These are phyloP conservation scores for Phortica okadai DNA, from an alignment of 2,888 invertebrate genomes.

Conservation along the genomic window DNA sequence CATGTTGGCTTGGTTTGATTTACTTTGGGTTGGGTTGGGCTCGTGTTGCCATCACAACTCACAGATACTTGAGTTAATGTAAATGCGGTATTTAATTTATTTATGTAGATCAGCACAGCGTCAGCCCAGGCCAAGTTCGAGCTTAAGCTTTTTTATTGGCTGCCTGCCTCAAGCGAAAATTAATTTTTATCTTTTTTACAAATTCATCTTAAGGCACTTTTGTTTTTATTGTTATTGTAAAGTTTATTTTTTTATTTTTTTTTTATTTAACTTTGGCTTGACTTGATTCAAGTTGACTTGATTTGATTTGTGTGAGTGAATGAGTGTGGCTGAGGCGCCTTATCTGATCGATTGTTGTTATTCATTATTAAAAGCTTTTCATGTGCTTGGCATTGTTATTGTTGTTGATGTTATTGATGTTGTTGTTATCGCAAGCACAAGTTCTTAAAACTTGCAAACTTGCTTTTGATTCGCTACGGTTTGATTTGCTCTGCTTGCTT, in stretches of 20 bases:
- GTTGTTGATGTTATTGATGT: conserved; percentile 53
- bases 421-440: conserved; percentile 46
- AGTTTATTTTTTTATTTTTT: background rate
- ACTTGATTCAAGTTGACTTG: background rate
- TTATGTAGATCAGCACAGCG: conserved; percentile 62
- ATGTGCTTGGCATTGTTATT: conserved; percentile 53
- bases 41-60: conserved; percentile 23
- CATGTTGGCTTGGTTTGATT: background rate
- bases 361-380: conserved; percentile 2
- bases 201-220: background rate
- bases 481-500: conserved; percentile 42
- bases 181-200: background rate
- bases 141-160: conserved; percentile 33
- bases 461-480: background rate
- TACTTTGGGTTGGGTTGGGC: conserved; percentile 38
- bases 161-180: conserved; percentile 11
- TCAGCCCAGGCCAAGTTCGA: conserved; percentile 34
- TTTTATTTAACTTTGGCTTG: background rate
- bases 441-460: conserved; percentile 51
- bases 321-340: conserved; percentile 43
- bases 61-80: conserved; percentile 1
- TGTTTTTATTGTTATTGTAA: background rate
- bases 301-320: conserved; percentile 40
- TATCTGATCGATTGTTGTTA: conserved; percentile 54
- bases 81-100: conserved; percentile 55